phyloP scores from a whole-genome alignment of 1,140 invertebrate species.

The Drosophila santomea region DNA sequence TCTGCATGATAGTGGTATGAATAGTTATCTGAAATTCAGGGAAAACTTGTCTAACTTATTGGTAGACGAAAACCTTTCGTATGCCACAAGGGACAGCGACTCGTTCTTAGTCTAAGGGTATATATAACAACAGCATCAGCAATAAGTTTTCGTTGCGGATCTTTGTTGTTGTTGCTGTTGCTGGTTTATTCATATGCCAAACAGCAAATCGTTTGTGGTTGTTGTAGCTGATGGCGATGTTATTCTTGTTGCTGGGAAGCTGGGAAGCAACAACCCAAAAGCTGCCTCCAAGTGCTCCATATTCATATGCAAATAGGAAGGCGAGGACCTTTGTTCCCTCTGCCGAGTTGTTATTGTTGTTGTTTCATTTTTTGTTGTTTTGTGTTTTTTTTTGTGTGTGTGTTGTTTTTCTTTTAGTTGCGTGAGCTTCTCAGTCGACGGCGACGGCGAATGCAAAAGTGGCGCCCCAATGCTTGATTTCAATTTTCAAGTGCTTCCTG shows the following conservation, averaged over 20 bases:
- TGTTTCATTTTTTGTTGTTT: constrained; percentile 5
- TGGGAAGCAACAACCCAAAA: constrained; percentile 58
- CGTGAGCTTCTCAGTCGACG: constrained; percentile 42
- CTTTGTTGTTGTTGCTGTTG: constrained; percentile 54
- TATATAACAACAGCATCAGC: constrained; percentile 44
- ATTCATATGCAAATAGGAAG: constrained; percentile 79
- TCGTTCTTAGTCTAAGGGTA: constrained; percentile 27
- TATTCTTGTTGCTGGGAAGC: constrained; percentile 29
- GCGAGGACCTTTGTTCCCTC: constrained; percentile 68
- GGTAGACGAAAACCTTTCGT: not conserved
- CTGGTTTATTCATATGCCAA: constrained; percentile 63
- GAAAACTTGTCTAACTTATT: too few species aligned
- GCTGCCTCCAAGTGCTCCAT: constrained; percentile 58
- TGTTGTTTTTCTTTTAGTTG: constrained; percentile 40
- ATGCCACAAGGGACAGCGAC: not conserved
- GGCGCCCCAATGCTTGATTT: constrained; percentile 75
- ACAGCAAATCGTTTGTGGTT: constrained; percentile 61
- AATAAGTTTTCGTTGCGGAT: constrained; percentile 48
- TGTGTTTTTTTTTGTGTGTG: not conserved
- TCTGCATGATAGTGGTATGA: too few species aligned
- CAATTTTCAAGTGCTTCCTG: constrained; percentile 81
- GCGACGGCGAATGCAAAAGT: constrained; percentile 32
- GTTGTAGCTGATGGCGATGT: constrained; percentile 24
- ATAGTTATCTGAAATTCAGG: too few species aligned
- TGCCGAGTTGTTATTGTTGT: constrained; percentile 24